Percentiles rank a stretch among this genome's conserved stretches.
phyloP scores from a whole-genome alignment of 2,113 vertebrate genomes.

The Phyllopteryx taeniolatus region DNA sequence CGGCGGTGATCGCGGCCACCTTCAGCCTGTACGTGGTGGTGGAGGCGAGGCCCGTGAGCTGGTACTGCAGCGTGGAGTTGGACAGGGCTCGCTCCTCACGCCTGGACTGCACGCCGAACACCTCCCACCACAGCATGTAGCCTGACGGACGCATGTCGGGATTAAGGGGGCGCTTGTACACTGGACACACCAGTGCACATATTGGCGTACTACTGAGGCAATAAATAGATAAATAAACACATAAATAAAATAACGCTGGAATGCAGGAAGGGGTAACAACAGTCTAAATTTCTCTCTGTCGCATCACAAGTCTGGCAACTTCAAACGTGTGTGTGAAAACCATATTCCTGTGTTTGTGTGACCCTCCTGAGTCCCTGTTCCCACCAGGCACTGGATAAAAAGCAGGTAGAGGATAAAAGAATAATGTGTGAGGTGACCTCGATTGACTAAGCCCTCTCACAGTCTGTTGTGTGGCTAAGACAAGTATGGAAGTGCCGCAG shows the following conservation, averaged over 20 bases:
- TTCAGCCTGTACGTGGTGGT: conserved; percentile 89
- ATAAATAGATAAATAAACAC: conserved; percentile 15
- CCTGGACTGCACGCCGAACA: conserved; percentile 77
- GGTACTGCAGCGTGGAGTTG: conserved; percentile 84
- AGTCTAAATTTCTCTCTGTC: conserved; percentile 51
- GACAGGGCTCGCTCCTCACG: conserved; percentile 72
- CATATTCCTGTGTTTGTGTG: conserved; percentile 37
- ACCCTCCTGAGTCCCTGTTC: conserved; percentile 55
- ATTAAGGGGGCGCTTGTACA: conserved; percentile 31
- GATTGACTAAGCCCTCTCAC: conserved; percentile 39
- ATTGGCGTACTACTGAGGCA: conserved; percentile 6
- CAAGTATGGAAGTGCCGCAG: conserved; percentile 11
- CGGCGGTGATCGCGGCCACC: conserved; percentile 81
- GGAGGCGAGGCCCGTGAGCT: conserved; percentile 84
- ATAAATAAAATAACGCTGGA: conserved; percentile 12
- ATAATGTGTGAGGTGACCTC: conserved; percentile 65
- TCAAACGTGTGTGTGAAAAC: conserved; percentile 27
- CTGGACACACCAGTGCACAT: conserved; percentile 3
- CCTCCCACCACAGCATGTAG: conserved; percentile 88
- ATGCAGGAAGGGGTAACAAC: conserved; percentile 25
- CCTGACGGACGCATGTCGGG: conserved; percentile 66
- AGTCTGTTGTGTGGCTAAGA: conserved; percentile 24
- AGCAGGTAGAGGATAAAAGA: conserved; percentile 54
- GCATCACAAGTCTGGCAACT: conserved; percentile 50
- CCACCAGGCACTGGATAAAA: conserved; percentile 56